Percentiles rank a stretch among this genome's conserved stretches.
These are phyloP conservation scores for Nemoura dubitans DNA, from an alignment of 2,888 invertebrate species.

Conservation along the genomic window DNA sequence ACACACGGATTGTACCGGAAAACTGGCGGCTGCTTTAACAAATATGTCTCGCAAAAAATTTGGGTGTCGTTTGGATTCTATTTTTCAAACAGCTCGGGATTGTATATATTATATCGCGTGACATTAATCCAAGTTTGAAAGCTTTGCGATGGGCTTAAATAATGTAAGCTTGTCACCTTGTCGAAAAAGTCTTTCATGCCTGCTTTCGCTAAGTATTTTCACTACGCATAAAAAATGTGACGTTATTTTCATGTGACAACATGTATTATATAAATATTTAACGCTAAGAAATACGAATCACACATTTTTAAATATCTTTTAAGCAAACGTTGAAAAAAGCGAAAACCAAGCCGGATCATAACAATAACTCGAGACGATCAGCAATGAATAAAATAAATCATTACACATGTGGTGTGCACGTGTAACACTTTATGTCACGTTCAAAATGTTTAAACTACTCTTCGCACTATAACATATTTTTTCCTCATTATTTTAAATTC, in stretches of 20 bases:
- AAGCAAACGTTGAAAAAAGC: not conserved
- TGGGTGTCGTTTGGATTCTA: not conserved
- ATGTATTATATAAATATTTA: no score
- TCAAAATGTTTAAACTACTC: not conserved
- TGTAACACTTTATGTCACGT: not conserved
- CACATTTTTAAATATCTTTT: not conserved
- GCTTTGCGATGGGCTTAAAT: not conserved
- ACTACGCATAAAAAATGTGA: not conserved
- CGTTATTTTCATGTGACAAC: not conserved
- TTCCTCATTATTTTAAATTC: not conserved
- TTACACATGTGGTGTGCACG: not conserved
- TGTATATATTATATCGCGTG: not conserved
- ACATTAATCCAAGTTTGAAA: slow-evolving; percentile 12
- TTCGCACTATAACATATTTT: not conserved
- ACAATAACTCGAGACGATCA: not conserved
- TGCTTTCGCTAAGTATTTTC: not conserved
- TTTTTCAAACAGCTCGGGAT: not conserved
- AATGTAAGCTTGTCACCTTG: slow-evolving; percentile 7
- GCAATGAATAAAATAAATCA: not conserved
- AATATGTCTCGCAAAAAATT: not conserved
- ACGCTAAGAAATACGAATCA: not conserved
- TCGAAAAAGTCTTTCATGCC: not conserved
- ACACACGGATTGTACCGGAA: not conserved
- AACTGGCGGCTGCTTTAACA: not conserved
- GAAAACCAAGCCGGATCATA: not conserved